Conservation (phyloP, 1,140 invertebrate genomes). For the Drosophila gunungcola region DNA sequence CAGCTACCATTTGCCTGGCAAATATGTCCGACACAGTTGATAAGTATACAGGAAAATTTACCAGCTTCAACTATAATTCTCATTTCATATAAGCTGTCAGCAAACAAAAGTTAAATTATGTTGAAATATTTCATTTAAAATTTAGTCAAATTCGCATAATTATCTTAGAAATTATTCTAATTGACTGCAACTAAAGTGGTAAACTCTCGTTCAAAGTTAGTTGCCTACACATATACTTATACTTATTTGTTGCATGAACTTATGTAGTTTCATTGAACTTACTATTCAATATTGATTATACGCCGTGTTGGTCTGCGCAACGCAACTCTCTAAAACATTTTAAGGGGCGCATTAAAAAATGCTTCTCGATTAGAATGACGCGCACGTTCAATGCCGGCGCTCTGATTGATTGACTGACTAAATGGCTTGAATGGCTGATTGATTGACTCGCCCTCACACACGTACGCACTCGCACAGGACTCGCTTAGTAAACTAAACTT, state of each 20-base stretch:
- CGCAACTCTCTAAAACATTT: conserved; percentile 30
- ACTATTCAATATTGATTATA: conserved; percentile 30
- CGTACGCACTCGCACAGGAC: conserved; percentile 44
- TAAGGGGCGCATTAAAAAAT: conserved; percentile 58
- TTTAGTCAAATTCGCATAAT: conserved; percentile 7
- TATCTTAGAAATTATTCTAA: not conserved
- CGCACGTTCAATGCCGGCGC: conserved; percentile 54
- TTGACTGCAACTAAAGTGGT: not conserved
- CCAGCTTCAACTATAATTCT: not conserved
- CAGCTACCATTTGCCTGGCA: conserved; percentile 2
- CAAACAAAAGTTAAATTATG: conserved; percentile 5
- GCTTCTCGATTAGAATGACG: conserved; percentile 67
- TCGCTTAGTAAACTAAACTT: conserved; percentile 6
- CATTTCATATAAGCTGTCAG: not conserved
- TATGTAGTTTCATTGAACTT: not conserved
- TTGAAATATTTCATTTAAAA: not conserved
- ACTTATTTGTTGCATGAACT: not conserved
- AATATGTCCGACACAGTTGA: conserved; percentile 9
- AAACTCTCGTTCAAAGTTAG: not conserved
- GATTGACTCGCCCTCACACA: conserved; percentile 65
- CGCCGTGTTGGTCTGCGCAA: conserved; percentile 16
- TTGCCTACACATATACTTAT: not conserved
- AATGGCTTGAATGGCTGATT: conserved; percentile 80
- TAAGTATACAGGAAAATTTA: not conserved
- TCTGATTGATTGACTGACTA: conserved; percentile 81